phyloP scores from a whole-genome alignment of 1,140 invertebrate species.

The Neodiprion pinetum region DNA sequence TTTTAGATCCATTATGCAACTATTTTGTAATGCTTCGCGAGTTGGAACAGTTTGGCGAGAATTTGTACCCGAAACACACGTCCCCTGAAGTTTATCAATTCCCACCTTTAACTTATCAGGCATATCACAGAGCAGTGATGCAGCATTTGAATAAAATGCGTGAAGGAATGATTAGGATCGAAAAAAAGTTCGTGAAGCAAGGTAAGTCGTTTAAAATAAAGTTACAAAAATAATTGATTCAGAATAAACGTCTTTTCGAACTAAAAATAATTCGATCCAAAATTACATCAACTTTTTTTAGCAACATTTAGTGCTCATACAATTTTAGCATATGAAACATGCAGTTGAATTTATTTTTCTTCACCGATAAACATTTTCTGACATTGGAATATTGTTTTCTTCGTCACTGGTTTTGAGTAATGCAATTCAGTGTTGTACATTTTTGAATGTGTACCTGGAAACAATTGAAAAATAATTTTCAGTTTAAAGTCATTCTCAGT shows the following conservation, averaged over 20 bases:
- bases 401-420: too few species aligned
- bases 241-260: too few species aligned
- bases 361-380: slow-evolving; percentile 10
- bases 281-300: too few species aligned
- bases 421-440: too few species aligned
- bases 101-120: slow-evolving; percentile 54
- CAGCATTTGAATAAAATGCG: slow-evolving; percentile 46
- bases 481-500: too few species aligned
- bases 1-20: slow-evolving; percentile 46
- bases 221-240: slow-evolving; percentile 13
- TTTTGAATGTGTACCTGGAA: too few species aligned
- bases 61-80: slow-evolving; percentile 35
- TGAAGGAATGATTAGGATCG: slow-evolving; percentile 43
- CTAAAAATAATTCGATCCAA: too few species aligned
- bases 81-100: background rate
- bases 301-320: too few species aligned
- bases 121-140: slow-evolving; percentile 46
- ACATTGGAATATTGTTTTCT: too few species aligned
- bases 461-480: too few species aligned
- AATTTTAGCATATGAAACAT: slow-evolving; percentile 18
- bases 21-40: slow-evolving; percentile 52
- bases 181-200: slow-evolving; percentile 51
- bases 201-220: slow-evolving; percentile 32
- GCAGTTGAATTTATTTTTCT: slow-evolving; percentile 13
- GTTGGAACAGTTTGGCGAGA: slow-evolving; percentile 47